Evolutionary conservation across 1,140 invertebrate species (phyloP).

Genomic region (Chironomus tepperi): DNA sequence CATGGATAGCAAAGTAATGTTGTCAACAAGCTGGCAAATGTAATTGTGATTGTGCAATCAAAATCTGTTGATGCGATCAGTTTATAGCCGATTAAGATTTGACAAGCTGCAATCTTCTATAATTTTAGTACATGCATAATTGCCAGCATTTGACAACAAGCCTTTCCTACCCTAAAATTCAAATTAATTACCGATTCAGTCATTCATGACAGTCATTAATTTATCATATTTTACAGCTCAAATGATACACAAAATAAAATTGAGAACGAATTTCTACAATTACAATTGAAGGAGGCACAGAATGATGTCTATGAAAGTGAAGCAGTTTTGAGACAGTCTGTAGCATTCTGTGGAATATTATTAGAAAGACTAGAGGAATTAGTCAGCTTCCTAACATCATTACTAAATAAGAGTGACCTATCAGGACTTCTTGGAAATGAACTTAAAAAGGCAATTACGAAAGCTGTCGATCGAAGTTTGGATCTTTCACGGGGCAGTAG

Average conservation of each 20-base stretch:
- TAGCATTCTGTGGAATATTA: conserved; percentile 53
- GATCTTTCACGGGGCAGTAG: conserved; percentile 45
- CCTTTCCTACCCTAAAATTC: too few relatives aligned
- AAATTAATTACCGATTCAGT: too few relatives aligned
- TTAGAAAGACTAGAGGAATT: conserved; percentile 58
- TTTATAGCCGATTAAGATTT: too few relatives aligned
- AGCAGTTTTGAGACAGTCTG: conserved; percentile 49
- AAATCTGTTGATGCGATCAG: too few relatives aligned
- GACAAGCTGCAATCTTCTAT: too few relatives aligned
- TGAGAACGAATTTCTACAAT: conserved; percentile 31
- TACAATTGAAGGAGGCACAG: conserved; percentile 38
- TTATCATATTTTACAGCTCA: neutral
- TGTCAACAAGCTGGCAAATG: too few relatives aligned
- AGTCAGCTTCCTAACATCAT: conserved; percentile 58
- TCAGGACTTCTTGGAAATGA: conserved; percentile 43
- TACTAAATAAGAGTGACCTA: conserved; percentile 54
- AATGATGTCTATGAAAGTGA: conserved; percentile 37
- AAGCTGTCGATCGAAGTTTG: conserved; percentile 47
- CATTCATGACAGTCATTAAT: too few relatives aligned
- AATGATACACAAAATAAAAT: conserved; percentile 12
- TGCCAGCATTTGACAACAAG: too few relatives aligned
- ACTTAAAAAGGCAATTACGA: conserved; percentile 43
- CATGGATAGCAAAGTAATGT: too few relatives aligned
- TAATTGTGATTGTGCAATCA: too few relatives aligned
- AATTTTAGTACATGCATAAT: too few relatives aligned